phyloP scores from a whole-genome alignment of 2,797 vertebrate genomes.

The Anguilla marmorata region DNA sequence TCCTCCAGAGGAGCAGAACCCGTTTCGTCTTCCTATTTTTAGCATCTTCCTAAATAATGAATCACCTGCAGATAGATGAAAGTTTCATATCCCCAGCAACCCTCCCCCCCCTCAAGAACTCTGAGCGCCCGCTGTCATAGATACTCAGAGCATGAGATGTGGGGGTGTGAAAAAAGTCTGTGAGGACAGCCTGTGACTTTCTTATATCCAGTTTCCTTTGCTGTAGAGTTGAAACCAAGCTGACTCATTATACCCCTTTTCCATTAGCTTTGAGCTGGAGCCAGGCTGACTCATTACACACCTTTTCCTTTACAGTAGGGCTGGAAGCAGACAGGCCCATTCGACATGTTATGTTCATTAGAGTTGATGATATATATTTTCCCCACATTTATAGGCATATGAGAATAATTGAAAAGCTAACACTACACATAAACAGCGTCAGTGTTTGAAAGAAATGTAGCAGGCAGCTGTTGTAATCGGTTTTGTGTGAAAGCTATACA shows the following conservation, averaged over 20 bases:
- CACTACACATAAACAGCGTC: neutral
- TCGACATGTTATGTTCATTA: neutral
- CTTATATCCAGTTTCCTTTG: neutral
- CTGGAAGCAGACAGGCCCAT: neutral
- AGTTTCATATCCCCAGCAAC: slow-evolving; percentile 6
- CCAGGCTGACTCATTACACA: slow-evolving; percentile 12
- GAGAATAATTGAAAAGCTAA: neutral
- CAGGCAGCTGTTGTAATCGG: too few species aligned
- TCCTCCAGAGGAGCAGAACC: slow-evolving; percentile 40
- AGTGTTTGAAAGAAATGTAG: too few species aligned
- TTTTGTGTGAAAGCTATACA: neutral
- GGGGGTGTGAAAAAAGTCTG: neutral
- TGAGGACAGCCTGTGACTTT: slow-evolving; percentile 7
- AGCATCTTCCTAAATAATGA: slow-evolving; percentile 70
- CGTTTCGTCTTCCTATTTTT: slow-evolving; percentile 63
- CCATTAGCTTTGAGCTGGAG: neutral
- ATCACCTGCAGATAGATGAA: slow-evolving; percentile 57
- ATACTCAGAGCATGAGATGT: neutral
- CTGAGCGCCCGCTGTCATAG: neutral
- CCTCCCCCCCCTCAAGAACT: neutral
- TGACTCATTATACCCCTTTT: neutral
- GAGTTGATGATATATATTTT: neutral
- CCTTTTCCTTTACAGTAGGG: slow-evolving; percentile 4
- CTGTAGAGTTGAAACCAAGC: neutral
- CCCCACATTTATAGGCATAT: neutral